A percentile compares a stretch with the other conserved stretches of the same genome.
Evolutionary conservation across 2,113 vertebrate species (phyloP).

Genomic region (Lagopus muta): DNA sequence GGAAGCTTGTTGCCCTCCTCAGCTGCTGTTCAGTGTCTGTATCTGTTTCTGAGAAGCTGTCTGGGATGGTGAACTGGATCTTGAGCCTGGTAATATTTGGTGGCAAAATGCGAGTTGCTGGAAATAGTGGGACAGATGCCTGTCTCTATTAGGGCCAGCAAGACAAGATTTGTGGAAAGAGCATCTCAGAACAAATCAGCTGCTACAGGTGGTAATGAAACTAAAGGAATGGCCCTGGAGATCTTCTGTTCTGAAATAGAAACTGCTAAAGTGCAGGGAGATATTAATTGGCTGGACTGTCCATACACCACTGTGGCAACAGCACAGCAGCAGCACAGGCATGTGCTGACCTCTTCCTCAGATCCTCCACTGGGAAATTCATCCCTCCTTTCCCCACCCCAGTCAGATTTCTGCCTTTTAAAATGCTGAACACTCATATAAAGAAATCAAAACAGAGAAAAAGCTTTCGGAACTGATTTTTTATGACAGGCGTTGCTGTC

Average conservation of each 20-base stretch:
- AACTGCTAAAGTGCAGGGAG: background rate
- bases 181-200: background rate
- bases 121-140: background rate
- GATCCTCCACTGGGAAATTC: background rate
- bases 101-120: background rate
- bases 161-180: background rate
- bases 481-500: background rate
- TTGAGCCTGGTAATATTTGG: background rate
- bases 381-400: background rate
- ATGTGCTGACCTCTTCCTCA: background rate
- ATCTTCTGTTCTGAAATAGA: background rate
- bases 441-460: background rate
- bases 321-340: background rate
- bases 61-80: background rate
- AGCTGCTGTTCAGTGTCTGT: background rate
- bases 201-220: background rate
- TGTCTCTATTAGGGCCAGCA: background rate
- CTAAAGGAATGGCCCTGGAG: background rate
- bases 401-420: background rate
- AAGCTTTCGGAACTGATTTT: background rate
- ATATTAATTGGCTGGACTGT: background rate
- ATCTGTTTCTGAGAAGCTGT: background rate
- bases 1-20: rapidly evolving
- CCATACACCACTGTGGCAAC: background rate
- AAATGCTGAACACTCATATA: background rate